phyloP scores from a whole-genome alignment of 2,797 vertebrate genomes.

The Dryobates pubescens region DNA sequence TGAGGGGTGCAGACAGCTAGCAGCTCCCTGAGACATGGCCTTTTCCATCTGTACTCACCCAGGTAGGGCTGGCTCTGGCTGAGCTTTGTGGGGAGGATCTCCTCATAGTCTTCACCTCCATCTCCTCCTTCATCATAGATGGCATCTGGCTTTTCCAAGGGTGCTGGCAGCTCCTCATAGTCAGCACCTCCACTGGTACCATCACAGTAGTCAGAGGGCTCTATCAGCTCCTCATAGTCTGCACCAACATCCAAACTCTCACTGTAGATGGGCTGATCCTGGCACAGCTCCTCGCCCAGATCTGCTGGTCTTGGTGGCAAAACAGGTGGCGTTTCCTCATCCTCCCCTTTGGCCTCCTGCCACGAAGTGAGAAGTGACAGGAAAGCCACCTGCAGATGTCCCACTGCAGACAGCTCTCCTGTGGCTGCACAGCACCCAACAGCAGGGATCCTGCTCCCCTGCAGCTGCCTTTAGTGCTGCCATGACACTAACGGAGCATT shows the following conservation, averaged over 20 bases:
- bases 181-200: constrained; percentile 47
- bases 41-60: constrained; percentile 39
- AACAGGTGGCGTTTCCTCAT: constrained; percentile 80
- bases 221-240: constrained; percentile 80
- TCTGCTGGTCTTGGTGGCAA: constrained; percentile 77
- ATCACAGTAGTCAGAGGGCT: constrained; percentile 21
- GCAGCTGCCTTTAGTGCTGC: neutral
- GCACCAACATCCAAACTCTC: constrained; percentile 16
- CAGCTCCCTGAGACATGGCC: neutral
- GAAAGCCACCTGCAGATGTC: neutral
- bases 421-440: neutral
- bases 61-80: neutral
- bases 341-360: constrained; percentile 40
- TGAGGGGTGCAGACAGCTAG: neutral
- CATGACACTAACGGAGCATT: neutral
- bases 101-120: constrained; percentile 55
- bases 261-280: neutral
- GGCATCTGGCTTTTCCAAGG: neutral
- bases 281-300: neutral
- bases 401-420: neutral
- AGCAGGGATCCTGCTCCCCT: neutral
- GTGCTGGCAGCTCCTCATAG: constrained; percentile 80
- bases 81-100: constrained; percentile 11
- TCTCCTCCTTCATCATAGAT: constrained; percentile 11
- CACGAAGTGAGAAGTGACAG: neutral